phyloP scores from a whole-genome alignment of 1,140 invertebrate genomes.

The Drosophila insularis region DNA sequence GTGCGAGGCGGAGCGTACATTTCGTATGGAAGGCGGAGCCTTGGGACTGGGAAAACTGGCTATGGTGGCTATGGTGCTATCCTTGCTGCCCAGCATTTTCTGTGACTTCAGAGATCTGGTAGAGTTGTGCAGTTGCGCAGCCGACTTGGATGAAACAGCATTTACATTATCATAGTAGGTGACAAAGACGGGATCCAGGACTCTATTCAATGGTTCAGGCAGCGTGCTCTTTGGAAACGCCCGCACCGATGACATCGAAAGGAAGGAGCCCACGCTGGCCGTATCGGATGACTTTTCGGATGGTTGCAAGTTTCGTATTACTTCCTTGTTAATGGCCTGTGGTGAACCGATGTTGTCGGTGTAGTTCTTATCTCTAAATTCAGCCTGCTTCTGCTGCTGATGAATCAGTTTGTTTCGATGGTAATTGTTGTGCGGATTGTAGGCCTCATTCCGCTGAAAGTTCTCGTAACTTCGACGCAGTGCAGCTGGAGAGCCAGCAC shows the following conservation, averaged over 20 bases:
- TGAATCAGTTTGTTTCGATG: constrained; percentile 79
- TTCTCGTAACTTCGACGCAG: constrained; percentile 62
- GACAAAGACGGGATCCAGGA: constrained; percentile 89
- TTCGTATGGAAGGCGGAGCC: constrained; percentile 53
- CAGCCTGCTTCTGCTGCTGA: constrained; percentile 67
- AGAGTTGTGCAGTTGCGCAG: constrained; percentile 42
- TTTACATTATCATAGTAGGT: constrained; percentile 86
- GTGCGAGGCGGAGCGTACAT: constrained; percentile 68
- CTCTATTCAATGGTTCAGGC: constrained; percentile 88
- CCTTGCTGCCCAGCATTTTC: constrained; percentile 47
- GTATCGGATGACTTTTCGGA: constrained; percentile 73
- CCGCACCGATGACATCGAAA: constrained; percentile 92
- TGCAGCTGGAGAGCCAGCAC: constrained; percentile 37
- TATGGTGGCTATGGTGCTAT: constrained; percentile 71
- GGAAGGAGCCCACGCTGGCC: constrained; percentile 81
- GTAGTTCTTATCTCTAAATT: constrained; percentile 49
- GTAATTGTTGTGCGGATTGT: constrained; percentile 79
- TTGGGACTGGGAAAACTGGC: constrained; percentile 78
- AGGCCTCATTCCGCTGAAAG: constrained; percentile 74
- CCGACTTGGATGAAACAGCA: constrained; percentile 70
- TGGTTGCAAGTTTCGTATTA: constrained; percentile 60
- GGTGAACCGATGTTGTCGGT: constrained; percentile 38
- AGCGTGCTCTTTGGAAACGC: constrained; percentile 86
- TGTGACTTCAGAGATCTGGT: constrained; percentile 53
- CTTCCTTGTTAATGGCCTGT: constrained; percentile 77